Evolutionary conservation across 2,888 invertebrate genomes (phyloP).

Genomic region (Pomacea canaliculata): DNA sequence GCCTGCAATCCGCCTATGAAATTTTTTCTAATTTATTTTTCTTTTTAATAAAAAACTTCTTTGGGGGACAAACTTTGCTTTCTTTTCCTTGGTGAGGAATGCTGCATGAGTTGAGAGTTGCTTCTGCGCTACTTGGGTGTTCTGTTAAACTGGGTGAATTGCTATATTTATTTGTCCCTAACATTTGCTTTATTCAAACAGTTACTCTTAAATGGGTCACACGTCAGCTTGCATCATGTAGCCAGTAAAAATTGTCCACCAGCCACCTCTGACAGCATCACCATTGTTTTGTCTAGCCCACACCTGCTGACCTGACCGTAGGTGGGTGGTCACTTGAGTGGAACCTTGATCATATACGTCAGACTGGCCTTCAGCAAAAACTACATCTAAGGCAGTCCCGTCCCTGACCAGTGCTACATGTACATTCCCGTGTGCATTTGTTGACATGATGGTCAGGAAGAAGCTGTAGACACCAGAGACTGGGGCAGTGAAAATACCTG

Average conservation of each 20-base stretch:
- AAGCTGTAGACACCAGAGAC: slow-evolving; percentile 2
- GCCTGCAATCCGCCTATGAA: too few relatives aligned
- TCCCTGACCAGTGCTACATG: not conserved
- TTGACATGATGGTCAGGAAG: not conserved
- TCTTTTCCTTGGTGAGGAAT: too few relatives aligned
- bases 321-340: not conserved
- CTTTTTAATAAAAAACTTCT: too few relatives aligned
- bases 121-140: too few relatives aligned
- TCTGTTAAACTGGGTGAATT: too few relatives aligned
- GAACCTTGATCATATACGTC: not conserved
- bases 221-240: not conserved
- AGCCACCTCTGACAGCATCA: not conserved
- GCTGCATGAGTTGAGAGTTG: too few relatives aligned
- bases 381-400: not conserved
- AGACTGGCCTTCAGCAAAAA: not conserved
- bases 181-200: too few relatives aligned
- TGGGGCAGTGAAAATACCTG: slow-evolving; percentile 10
- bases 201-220: too few relatives aligned
- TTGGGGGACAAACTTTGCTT: too few relatives aligned
- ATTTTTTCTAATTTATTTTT: too few relatives aligned
- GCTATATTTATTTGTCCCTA: too few relatives aligned
- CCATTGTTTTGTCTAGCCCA: slow-evolving; percentile 3
- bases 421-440: not conserved
- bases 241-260: not conserved
- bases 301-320: not conserved